phyloP scores from a whole-genome alignment of 2,113 vertebrate species.

The Polyodon spathula region DNA sequence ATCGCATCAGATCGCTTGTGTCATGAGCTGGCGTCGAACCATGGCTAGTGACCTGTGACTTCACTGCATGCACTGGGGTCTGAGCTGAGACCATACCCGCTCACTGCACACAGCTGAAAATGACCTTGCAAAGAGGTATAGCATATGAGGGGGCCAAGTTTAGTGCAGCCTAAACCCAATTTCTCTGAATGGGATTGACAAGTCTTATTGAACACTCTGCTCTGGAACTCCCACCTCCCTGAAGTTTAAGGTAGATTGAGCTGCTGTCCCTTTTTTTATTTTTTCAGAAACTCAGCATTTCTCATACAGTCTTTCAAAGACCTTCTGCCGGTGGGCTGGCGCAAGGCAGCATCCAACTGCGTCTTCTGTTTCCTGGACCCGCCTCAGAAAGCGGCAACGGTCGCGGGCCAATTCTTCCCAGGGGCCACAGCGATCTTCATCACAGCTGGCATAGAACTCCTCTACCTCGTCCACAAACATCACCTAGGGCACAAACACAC shows the following conservation, averaged over 20 bases:
- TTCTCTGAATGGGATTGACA: too few relatives aligned
- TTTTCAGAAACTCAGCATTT: slow-evolving; percentile 12
- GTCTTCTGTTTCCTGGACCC: slow-evolving; percentile 79
- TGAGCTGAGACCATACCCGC: too few relatives aligned
- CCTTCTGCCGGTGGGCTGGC: slow-evolving; percentile 57
- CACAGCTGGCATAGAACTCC: slow-evolving; percentile 71
- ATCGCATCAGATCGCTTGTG: too few relatives aligned
- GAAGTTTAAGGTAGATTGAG: not conserved
- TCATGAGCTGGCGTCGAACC: too few relatives aligned
- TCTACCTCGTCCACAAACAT: slow-evolving; percentile 79
- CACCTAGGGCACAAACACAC: slow-evolving; percentile 53
- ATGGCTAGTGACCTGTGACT: too few relatives aligned
- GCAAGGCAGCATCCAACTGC: slow-evolving; percentile 73
- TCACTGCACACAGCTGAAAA: too few relatives aligned
- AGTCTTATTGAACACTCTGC: not conserved
- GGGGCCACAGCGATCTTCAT: slow-evolving; percentile 80
- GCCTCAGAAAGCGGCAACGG: slow-evolving; percentile 74
- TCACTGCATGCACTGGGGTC: too few relatives aligned
- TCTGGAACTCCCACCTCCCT: not conserved
- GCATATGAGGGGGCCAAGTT: too few relatives aligned
- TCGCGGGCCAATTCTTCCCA: slow-evolving; percentile 92
- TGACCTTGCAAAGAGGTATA: too few relatives aligned
- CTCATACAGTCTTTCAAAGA: slow-evolving; percentile 30
- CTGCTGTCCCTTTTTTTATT: not conserved
- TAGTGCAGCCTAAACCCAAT: too few relatives aligned